Conservation (phyloP, 2,888 invertebrate species). For the Chironomus tentans region DNA sequence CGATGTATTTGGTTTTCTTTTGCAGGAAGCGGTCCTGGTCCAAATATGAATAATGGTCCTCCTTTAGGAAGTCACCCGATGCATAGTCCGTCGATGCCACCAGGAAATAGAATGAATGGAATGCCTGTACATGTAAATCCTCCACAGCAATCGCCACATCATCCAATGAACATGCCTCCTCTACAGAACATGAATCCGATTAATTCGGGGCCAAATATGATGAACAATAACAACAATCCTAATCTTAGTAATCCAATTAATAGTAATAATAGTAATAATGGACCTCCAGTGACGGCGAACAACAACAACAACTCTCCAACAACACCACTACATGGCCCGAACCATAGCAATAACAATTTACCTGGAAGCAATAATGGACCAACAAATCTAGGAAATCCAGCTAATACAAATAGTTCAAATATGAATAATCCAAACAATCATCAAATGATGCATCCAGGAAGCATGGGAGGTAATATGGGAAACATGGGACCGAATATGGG, state of each 20-base stretch:
- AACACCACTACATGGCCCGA: conserved; percentile 30
- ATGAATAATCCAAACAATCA: conserved; percentile 21
- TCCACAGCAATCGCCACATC: conserved; percentile 31
- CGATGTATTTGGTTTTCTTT: background rate
- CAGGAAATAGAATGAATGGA: conserved; percentile 47
- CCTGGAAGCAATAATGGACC: conserved; percentile 31
- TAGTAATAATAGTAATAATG: conserved; percentile 3
- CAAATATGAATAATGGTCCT: conserved; percentile 53
- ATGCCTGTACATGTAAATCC: conserved; percentile 27
- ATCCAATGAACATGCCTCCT: conserved; percentile 8
- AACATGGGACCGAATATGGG: background rate
- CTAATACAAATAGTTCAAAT: conserved; percentile 15
- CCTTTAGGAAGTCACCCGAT: conserved; percentile 61
- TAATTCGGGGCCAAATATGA: conserved; percentile 9
- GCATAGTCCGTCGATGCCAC: conserved; percentile 53
- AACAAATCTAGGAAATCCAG: background rate
- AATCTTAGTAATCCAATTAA: background rate
- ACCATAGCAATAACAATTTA: conserved; percentile 29
- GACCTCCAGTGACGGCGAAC: background rate
- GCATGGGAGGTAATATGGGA: background rate
- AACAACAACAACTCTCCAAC: background rate
- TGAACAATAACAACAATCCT: background rate
- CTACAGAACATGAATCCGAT: background rate
- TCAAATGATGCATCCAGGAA: background rate
- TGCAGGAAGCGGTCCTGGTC: conserved; percentile 36